Base-by-base conservation (phyloP, 1,140 invertebrate species). In the Araneus ventricosus region DNA sequence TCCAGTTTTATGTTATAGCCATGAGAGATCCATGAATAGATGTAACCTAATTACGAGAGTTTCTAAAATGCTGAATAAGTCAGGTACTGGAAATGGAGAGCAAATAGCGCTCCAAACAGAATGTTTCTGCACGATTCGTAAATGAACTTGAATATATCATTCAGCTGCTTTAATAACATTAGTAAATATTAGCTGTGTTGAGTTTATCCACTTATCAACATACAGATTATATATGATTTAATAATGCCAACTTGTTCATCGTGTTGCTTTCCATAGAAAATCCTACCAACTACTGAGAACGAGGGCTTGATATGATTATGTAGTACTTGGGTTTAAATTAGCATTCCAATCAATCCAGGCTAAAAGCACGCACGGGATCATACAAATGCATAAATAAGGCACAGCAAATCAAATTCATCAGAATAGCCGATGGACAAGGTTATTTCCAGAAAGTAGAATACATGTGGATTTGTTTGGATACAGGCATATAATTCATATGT, bases 181-280 rank as follows among this genome's bases (percentile, higher is more conserved):
- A 75, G 70, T 30, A 75, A 75, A 75, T 75, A 75, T 75, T 75
- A 75, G 30, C 34, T 34, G 17, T 34, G 70, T 34, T 30, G 27
- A 75, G 70, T 37, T 75, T 75, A 75, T 75, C 70, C 70, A 75
- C 70, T 75, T 75, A 75, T 37, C 70, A 67, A 27, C 63, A 37
- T 34, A 37, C 70, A 75, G 30, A 75, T 75, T 75, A 75, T 75
- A 75, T 22, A 75, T 75, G 70, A 75, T 75, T 75, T 75, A 75
- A 75, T 75, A 75, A 75, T 75, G 34, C 30, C 70, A 34, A 75
- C 70, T 75, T 37, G 70, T 75, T 75, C 70, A 75, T 75, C 30
- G 30, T 20, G 34, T 14, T 20, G 30, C 14, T 37, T 27, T 37
- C 17, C 30, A 20, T 30, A 34, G 70, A 75, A 75, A 75, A 75